Conservation (phyloP, 2,797 vertebrate species). For the Dipus sagitta region DNA sequence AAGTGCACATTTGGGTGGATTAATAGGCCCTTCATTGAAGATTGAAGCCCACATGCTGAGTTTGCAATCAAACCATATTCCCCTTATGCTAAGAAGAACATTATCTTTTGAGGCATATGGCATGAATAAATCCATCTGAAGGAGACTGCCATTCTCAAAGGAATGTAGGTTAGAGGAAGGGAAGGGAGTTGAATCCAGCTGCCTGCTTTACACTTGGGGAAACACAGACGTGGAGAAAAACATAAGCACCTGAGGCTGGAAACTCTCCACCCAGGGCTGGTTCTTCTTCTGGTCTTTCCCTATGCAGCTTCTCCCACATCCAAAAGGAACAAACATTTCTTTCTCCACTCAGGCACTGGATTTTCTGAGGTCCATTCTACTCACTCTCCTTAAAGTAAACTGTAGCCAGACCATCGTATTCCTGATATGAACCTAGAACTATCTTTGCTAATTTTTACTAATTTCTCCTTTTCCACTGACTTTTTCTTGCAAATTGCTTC, state of each 20-base stretch:
- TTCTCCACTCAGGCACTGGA: not conserved
- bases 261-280: not conserved
- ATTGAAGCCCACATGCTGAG: conserved; percentile 39
- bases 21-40: not conserved
- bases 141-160: not conserved
- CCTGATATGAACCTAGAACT: not conserved
- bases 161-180: not conserved
- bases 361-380: conserved; percentile 14
- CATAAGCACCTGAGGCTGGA: not conserved
- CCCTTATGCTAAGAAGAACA: not conserved
- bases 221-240: conserved; percentile 12
- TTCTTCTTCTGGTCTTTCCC: not conserved
- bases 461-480: not conserved
- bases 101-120: conserved; percentile 14
- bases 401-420: not conserved
- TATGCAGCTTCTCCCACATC: not conserved
- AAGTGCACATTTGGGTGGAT: not conserved
- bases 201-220: not conserved
- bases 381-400: not conserved
- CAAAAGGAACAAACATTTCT: not conserved
- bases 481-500: conserved; percentile 7
- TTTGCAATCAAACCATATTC: conserved; percentile 32
- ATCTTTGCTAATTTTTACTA: not conserved
- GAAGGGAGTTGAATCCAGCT: not conserved
- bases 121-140: conserved; percentile 7